A percentile compares a stretch with the other conserved stretches of the same genome.
Evolutionary conservation across 2,797 vertebrate species (phyloP).

Genomic region (Buphagus erythrorhynchus): DNA sequence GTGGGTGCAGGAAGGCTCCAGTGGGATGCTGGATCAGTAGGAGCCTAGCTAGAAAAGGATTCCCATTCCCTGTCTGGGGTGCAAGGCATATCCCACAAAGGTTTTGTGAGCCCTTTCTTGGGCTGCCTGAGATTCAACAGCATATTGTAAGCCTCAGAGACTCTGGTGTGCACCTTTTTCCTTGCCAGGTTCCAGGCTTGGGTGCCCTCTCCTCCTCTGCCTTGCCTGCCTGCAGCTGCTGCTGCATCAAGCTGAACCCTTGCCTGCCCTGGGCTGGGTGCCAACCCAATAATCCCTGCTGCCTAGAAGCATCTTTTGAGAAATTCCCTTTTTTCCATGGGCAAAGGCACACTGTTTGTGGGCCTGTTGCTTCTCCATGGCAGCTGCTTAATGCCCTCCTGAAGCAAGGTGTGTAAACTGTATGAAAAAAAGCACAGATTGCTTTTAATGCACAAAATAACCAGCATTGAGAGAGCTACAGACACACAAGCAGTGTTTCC

Average conservation of each 20-base stretch:
- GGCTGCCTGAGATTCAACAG: not conserved
- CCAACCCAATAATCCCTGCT: not conserved
- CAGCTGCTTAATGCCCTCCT: not conserved
- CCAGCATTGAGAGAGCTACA: not conserved
- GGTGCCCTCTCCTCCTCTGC: not conserved
- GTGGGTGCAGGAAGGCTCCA: not conserved
- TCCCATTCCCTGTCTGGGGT: not conserved
- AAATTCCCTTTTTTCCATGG: not conserved
- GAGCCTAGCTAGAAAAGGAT: not conserved
- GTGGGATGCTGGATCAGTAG: not conserved
- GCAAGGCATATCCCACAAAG: not conserved
- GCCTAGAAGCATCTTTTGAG: not conserved
- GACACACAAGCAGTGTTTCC: not conserved
- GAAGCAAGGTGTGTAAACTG: not conserved
- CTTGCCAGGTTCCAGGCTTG: not conserved
- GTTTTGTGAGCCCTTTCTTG: not conserved
- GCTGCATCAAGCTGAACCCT: not conserved
- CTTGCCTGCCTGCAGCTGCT: not conserved
- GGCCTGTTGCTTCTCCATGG: not conserved
- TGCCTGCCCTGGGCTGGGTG: not conserved
- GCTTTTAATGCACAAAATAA: not conserved
- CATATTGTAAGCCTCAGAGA: not conserved
- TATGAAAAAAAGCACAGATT: not conserved
- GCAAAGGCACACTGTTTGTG: not conserved
- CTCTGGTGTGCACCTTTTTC: accelerated